phyloP scores from a whole-genome alignment of 2,113 vertebrate species.

The Aviceda subcristata region DNA sequence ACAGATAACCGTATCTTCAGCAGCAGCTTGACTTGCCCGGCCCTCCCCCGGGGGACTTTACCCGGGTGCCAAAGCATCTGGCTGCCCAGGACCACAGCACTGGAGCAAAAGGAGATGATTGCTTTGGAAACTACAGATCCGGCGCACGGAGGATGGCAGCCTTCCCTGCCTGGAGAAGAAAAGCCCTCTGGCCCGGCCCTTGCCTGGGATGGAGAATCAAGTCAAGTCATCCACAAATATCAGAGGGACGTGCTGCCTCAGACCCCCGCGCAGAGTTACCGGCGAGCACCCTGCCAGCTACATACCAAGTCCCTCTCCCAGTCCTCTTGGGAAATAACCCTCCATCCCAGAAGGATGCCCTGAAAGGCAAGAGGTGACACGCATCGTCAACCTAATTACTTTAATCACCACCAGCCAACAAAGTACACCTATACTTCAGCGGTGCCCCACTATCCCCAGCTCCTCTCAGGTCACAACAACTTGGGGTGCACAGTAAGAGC shows the following conservation, averaged over 20 bases:
- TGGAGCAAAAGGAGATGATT: neutral
- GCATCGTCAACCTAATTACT: neutral
- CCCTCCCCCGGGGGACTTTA: neutral
- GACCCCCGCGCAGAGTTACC: fast-evolving
- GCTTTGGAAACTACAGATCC: neutral
- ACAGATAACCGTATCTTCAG: slow-evolving; percentile 24
- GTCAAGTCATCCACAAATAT: neutral
- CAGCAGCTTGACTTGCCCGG: neutral
- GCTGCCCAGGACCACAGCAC: neutral
- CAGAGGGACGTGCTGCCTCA: neutral
- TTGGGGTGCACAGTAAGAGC: neutral
- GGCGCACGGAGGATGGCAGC: neutral
- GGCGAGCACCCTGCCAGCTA: neutral
- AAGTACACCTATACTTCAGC: neutral
- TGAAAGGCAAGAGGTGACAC: neutral
- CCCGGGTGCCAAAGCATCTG: neutral
- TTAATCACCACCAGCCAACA: no score
- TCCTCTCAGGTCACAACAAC: neutral
- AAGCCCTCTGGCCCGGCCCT: neutral
- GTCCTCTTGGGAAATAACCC: neutral
- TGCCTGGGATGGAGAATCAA: neutral
- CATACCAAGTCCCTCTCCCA: neutral
- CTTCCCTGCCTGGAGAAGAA: neutral
- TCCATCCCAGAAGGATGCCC: neutral
- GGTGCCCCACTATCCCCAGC: fast-evolving